These are phyloP conservation scores for Agrenia bidenticulata DNA, from an alignment of 2,888 invertebrate genomes.

Conservation along the genomic window DNA sequence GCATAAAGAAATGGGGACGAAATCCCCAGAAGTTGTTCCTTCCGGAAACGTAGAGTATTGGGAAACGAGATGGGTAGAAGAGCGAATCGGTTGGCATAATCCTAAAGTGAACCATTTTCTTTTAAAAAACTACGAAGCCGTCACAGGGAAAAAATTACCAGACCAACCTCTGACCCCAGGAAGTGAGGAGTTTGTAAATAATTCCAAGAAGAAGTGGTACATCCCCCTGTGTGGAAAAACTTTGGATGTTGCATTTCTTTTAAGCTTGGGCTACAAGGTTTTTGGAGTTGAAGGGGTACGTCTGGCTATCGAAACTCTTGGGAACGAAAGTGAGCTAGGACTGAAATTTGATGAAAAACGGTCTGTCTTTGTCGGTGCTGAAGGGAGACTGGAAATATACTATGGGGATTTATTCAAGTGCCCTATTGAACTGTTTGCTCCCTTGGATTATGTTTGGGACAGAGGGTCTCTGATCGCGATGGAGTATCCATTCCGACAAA, in stretches of 20 bases:
- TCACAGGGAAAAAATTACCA: slow-evolving; percentile 30
- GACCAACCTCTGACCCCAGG: slow-evolving; percentile 11
- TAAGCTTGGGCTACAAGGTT: slow-evolving; percentile 51
- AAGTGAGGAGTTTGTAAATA: slow-evolving; percentile 25
- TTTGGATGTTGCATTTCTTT: slow-evolving; percentile 52
- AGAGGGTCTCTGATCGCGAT: slow-evolving; percentile 45
- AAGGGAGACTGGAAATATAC: slow-evolving; percentile 37
- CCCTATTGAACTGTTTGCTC: slow-evolving; percentile 40
- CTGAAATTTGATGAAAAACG: slow-evolving; percentile 27
- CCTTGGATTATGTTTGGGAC: slow-evolving; percentile 46
- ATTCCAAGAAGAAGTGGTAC: slow-evolving; percentile 39
- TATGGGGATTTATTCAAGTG: slow-evolving; percentile 42
- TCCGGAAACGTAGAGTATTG: slow-evolving; percentile 39
- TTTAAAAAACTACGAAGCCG: slow-evolving; percentile 25
- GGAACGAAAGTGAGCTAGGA: slow-evolving; percentile 25
- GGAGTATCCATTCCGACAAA: slow-evolving; percentile 30
- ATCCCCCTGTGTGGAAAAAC: slow-evolving; percentile 54
- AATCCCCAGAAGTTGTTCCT: background rate
- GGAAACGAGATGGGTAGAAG: slow-evolving; percentile 35
- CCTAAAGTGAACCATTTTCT: slow-evolving; percentile 34
- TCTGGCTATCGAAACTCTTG: slow-evolving; percentile 46
- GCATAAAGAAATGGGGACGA: too few relatives aligned
- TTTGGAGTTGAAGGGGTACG: slow-evolving; percentile 53
- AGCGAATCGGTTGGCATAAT: slow-evolving; percentile 47
- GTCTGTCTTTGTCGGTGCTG: slow-evolving; percentile 21